Evolutionary conservation across 1,140 invertebrate species (phyloP).

Genomic region (Sycobia sp.): DNA sequence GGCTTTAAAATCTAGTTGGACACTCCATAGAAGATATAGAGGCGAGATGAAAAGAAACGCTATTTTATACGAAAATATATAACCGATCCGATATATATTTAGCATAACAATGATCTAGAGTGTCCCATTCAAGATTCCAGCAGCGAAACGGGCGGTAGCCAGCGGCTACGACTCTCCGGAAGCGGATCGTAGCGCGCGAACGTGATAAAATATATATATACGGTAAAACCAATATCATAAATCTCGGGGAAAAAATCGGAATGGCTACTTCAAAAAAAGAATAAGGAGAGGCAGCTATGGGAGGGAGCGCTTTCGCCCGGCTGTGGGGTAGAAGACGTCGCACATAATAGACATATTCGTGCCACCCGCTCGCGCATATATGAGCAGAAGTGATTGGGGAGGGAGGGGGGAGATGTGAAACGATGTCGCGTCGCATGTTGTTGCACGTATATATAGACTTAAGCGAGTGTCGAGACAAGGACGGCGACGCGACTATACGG

Average conservation of each 20-base stretch:
- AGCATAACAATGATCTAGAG: constrained; percentile 12
- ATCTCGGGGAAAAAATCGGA: constrained; percentile 11
- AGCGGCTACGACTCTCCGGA: background rate
- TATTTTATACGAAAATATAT: constrained; percentile 5
- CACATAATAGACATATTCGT: no score
- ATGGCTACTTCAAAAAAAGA: background rate
- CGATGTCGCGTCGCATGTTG: no score
- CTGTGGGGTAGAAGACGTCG: no score
- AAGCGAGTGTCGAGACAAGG: no score
- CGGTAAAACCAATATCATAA: constrained; percentile 23
- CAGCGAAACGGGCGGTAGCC: no score
- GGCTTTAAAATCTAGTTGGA: background rate
- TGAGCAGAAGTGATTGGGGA: no score
- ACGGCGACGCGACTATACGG: no score
- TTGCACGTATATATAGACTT: no score
- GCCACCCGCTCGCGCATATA: no score
- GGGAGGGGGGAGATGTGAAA: no score
- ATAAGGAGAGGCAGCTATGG: no score
- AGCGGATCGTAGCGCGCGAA: background rate
- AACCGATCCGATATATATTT: constrained; percentile 3
- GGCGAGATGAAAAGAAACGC: background rate
- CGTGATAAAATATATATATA: background rate
- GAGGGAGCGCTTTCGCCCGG: no score
- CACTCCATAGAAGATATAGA: background rate
- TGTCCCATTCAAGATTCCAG: background rate